These are phyloP conservation scores for Stenurella melanura DNA, from an alignment of 2,888 invertebrate species.

Conservation along the genomic window DNA sequence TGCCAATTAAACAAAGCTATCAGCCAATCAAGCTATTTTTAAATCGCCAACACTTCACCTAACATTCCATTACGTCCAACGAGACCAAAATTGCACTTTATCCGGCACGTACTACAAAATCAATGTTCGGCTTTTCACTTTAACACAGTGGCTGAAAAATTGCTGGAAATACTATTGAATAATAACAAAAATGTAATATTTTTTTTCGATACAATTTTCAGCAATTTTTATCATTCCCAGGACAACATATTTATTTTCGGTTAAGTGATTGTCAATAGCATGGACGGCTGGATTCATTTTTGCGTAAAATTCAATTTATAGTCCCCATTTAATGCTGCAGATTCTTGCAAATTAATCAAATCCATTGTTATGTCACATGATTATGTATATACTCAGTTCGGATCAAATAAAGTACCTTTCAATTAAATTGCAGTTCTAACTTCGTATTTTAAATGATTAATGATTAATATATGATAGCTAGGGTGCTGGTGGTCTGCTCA, in stretches of 20 bases:
- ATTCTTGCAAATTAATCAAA: background rate
- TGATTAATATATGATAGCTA: too few relatives aligned
- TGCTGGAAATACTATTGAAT: conserved; percentile 15
- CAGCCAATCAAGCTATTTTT: conserved; percentile 25
- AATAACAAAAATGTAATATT: conserved; percentile 9
- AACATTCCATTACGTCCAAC: conserved; percentile 27
- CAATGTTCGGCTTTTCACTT: conserved; percentile 18
- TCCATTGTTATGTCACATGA: background rate
- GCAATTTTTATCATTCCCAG: conserved; percentile 17
- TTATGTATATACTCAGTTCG: too few relatives aligned
- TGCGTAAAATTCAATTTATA: conserved; percentile 23
- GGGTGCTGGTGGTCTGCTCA: too few relatives aligned
- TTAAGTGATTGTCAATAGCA: conserved; percentile 22
- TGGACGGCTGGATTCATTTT: conserved; percentile 11
- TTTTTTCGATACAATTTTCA: conserved; percentile 26
- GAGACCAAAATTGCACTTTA: conserved; percentile 37
- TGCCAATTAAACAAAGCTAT: conserved; percentile 50
- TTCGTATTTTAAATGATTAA: too few relatives aligned
- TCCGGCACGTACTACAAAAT: conserved; percentile 26
- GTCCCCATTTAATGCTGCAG: conserved; percentile 2
- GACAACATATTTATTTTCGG: conserved; percentile 29
- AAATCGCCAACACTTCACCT: conserved; percentile 25
- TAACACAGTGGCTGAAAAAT: conserved; percentile 5
- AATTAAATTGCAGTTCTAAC: too few relatives aligned
- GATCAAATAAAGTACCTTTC: too few relatives aligned